Base-by-base conservation (phyloP, 2,797 vertebrate genomes). In the Pangasius sanitwongsei region DNA sequence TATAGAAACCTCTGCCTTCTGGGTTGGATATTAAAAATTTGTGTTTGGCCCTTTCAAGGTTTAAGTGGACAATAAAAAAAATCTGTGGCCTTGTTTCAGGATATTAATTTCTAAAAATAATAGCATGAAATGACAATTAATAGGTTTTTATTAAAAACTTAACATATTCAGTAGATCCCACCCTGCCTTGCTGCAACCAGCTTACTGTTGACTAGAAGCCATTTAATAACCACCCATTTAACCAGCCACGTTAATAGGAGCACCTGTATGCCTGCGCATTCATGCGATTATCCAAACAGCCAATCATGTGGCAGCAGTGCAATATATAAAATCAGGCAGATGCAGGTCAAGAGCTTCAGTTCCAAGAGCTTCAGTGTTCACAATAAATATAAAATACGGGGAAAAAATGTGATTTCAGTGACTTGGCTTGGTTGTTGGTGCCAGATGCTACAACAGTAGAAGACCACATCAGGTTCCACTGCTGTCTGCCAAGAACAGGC, bases 381-480 rank as follows among this genome's bases (percentile, higher is more conserved):
- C 41, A 34, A 13, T 0, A 34, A 70, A 37, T 8, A 80, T 77
- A 11, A 77, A 48, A 77, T 15, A 12, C 4, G 23, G 23, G 75
- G 72, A 9, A 31, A 72, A 74, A 74, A 28, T 48, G 75, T 55
- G 48, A 55, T 57, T 80, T 80, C 53, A 80, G 50, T 57, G 50
- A 34, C 50, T 80, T 75, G 8, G 20, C 12, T 16, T 63, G 57
- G 37, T 28, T 44, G 23, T 44, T 63, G 37, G 57, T 63, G 57
- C 57, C 57, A 41, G 31, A 41, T 83, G 23, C 55, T 82, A 34
- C 53, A 57, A 34, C 31, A 25, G 18, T 23, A 44, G 34, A 41
- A 63, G 57, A 83, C 15, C 57, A 63, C 80, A 63, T 61, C 80
- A 83, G 57, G 34, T 41, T 83, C 34, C 81, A 63, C 81, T 44